phyloP scores from a whole-genome alignment of 1,140 invertebrate species.

The Oryctes rhinoceros region DNA sequence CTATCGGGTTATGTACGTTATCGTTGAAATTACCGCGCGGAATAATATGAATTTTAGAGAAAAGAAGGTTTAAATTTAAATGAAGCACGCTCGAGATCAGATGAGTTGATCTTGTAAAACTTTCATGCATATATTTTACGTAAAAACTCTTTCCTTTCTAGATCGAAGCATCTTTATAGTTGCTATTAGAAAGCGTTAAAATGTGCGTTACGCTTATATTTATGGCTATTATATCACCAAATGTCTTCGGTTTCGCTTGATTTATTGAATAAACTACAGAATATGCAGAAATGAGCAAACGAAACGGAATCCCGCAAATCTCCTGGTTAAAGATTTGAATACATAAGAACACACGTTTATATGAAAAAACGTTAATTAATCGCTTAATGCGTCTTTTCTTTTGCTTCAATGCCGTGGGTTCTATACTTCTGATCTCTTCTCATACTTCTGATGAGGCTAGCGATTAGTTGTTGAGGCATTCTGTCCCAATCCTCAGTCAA shows the following conservation, averaged over 20 bases:
- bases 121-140: neutral
- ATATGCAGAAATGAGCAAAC: neutral
- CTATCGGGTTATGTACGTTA: neutral
- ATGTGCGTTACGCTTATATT: neutral
- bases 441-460: too few relatives aligned
- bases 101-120: neutral
- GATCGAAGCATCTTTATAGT: neutral
- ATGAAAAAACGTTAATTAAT: too few relatives aligned
- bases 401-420: too few relatives aligned
- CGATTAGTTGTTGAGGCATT: too few relatives aligned
- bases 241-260: neutral
- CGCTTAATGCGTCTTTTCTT: too few relatives aligned
- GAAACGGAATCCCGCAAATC: too few relatives aligned
- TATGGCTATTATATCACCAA: constrained; percentile 11
- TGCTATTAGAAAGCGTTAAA: neutral
- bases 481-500: too few relatives aligned
- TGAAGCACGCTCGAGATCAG: neutral
- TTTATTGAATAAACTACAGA: neutral
- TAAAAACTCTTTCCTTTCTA: neutral
- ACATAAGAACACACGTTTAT: too few relatives aligned
- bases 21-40: neutral
- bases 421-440: too few relatives aligned
- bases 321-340: too few relatives aligned
- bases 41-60: too few relatives aligned
- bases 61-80: neutral